Percentiles rank a stretch among this genome's conserved stretches.
Conservation (phyloP, 2,113 vertebrate genomes). For the Meriones unguiculatus region DNA sequence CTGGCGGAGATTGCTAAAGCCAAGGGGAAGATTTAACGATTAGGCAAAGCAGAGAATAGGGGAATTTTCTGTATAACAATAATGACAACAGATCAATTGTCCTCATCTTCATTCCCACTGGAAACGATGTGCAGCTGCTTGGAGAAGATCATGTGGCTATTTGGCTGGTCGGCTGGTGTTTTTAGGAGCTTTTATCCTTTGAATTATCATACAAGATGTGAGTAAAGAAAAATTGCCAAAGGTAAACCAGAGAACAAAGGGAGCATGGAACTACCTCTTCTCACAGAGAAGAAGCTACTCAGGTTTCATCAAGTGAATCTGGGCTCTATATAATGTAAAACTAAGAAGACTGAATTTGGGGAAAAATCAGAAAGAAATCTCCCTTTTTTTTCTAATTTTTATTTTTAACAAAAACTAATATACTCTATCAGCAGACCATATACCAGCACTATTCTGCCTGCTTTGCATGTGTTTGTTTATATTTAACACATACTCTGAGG, state of each 20-base stretch:
- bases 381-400: not conserved
- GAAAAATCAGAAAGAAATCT: not conserved
- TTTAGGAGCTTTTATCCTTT: not conserved
- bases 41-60: not conserved
- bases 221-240: not conserved
- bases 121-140: not conserved
- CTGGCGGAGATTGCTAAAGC: not conserved
- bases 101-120: not conserved
- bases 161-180: not conserved
- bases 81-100: not conserved
- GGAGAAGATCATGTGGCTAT: not conserved
- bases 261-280: not conserved
- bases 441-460: not conserved
- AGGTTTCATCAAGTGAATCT: not conserved
- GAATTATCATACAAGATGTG: not conserved
- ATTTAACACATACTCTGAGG: not conserved
- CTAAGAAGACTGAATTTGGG: not conserved
- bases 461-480: not conserved
- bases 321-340: not conserved
- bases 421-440: not conserved
- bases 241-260: not conserved
- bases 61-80: not conserved
- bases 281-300: not conserved
- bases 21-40: not conserved
- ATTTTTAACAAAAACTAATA: not conserved